phyloP scores from a whole-genome alignment of 2,113 vertebrate genomes.

The Arenaria interpres region DNA sequence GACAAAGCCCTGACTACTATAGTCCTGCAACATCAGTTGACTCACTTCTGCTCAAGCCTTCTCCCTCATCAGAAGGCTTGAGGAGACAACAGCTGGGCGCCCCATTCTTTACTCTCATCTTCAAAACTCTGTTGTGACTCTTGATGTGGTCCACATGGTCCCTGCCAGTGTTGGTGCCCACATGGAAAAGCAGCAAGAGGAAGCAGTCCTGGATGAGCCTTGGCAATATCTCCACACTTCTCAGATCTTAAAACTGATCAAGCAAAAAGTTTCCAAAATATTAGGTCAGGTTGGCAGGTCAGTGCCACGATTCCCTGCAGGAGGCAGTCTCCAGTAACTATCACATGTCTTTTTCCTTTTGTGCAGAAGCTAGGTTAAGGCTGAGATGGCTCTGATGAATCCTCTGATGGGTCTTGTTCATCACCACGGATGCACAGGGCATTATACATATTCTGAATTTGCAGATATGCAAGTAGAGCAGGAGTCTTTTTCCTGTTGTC shows the following conservation, averaged over 20 bases:
- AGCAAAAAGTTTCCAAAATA: background rate
- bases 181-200: background rate
- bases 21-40: background rate
- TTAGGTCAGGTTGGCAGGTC: background rate
- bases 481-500: background rate
- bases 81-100: background rate
- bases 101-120: background rate
- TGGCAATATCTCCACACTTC: background rate
- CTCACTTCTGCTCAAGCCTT: background rate
- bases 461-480: background rate
- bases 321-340: background rate
- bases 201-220: background rate
- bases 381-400: background rate
- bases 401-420: background rate
- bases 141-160: background rate
- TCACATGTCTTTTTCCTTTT: background rate
- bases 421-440: background rate
- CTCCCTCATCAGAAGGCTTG: background rate
- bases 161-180: background rate
- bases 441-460: background rate
- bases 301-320: too few species aligned
- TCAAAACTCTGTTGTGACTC: background rate
- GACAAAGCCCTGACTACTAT: background rate
- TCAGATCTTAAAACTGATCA: too few species aligned
- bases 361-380: background rate